phyloP scores from a whole-genome alignment of 92 coral and sea anemone species.

The Epizoanthus scotinus region DNA sequence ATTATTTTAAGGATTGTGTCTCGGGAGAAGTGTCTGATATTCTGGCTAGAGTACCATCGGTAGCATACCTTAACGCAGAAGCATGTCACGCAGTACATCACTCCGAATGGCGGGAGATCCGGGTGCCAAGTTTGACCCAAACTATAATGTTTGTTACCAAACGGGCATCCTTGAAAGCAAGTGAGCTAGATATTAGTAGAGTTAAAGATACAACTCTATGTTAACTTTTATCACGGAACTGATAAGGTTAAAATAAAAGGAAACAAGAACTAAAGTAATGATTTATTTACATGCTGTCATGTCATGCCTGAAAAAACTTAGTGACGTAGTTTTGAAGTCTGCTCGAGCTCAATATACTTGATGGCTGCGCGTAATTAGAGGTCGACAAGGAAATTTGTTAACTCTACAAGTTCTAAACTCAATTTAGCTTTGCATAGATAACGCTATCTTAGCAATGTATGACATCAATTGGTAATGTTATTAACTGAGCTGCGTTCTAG shows the following conservation, averaged over 20 bases:
- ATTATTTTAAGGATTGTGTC: neutral
- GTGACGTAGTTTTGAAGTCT: slow-evolving; percentile 5
- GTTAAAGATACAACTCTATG: neutral
- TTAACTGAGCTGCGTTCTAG: too few relatives aligned
- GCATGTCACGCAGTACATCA: slow-evolving; percentile 68
- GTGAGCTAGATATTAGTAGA: neutral
- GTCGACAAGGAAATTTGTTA: slow-evolving; percentile 4
- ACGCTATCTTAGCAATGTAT: too few relatives aligned
- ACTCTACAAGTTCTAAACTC: neutral
- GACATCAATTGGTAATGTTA: too few relatives aligned
- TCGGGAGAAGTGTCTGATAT: neutral
- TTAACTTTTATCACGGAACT: too few relatives aligned
- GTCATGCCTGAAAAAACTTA: slow-evolving; percentile 14
- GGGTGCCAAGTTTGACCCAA: slow-evolving; percentile 81
- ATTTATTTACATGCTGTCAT: slow-evolving; percentile 7
- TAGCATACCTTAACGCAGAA: slow-evolving; percentile 65
- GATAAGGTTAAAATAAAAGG: neutral
- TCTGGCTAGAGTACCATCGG: neutral
- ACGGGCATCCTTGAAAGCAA: slow-evolving; percentile 65
- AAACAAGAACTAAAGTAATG: neutral
- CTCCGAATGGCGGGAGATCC: slow-evolving; percentile 70
- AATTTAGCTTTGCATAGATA: too few relatives aligned
- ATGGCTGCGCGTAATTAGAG: slow-evolving; percentile 27
- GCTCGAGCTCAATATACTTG: neutral
- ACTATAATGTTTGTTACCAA: slow-evolving; percentile 58